A percentile compares a stretch with the other conserved stretches of the same genome.
phyloP scores from a whole-genome alignment of 2,888 invertebrate genomes.

The Amphipyra tragopoginis region DNA sequence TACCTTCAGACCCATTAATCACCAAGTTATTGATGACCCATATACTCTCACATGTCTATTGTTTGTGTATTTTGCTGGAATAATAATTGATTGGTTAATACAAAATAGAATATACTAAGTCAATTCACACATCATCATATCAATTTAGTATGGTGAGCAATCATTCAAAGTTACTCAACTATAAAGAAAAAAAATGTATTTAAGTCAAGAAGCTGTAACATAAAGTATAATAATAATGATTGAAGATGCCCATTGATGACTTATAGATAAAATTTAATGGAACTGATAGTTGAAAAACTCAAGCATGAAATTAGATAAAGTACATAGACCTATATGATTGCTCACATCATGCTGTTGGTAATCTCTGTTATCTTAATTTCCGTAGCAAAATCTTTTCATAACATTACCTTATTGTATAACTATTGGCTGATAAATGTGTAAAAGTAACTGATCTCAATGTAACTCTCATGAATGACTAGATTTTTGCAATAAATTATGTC shows the following conservation, averaged over 20 bases:
- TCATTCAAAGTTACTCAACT: no score
- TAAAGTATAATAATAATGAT: background rate
- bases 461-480: background rate
- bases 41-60: no score
- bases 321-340: background rate
- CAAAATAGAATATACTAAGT: no score
- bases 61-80: no score
- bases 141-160: background rate
- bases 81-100: no score
- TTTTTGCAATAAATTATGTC: no score
- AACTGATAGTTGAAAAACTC: background rate
- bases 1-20: no score
- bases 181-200: no score
- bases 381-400: conserved; percentile 27
- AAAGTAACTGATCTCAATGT: conserved; percentile 1
- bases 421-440: conserved; percentile 5
- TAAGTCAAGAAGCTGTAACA: background rate
- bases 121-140: background rate
- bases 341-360: conserved; percentile 1
- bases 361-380: conserved; percentile 41
- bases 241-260: background rate
- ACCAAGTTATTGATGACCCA: no score
- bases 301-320: background rate
- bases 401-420: conserved; percentile 16
- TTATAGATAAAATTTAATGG: conserved; percentile 1